phyloP scores from a whole-genome alignment of 2,113 vertebrate species.

The Pheucticus melanocephalus region DNA sequence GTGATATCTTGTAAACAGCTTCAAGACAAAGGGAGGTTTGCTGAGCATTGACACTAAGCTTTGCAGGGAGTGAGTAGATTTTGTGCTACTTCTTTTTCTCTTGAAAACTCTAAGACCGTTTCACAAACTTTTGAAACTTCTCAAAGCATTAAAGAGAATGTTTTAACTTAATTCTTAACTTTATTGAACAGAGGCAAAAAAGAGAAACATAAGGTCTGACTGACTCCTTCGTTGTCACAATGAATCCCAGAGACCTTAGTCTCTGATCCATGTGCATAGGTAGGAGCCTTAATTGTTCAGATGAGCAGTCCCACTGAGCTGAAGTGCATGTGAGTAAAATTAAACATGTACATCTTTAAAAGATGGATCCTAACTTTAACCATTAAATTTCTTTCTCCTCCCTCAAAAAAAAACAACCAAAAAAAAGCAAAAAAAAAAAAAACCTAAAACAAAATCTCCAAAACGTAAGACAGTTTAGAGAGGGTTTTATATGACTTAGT shows the following conservation, averaged over 20 bases:
- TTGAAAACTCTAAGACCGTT: not conserved
- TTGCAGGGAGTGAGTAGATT: not conserved
- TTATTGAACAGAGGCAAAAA: not conserved
- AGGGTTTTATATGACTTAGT: not conserved
- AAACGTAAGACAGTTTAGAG: not conserved
- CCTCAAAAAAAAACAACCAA: not conserved
- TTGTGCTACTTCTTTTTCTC: not conserved
- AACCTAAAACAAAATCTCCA: fast-evolving
- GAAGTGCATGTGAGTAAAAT: not conserved
- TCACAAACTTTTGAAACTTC: not conserved
- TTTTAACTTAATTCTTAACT: not conserved
- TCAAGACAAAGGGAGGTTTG: not conserved
- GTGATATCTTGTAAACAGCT: not conserved
- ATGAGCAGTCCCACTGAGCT: not conserved
- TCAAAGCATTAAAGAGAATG: not conserved
- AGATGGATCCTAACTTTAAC: not conserved
- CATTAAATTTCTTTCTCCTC: not conserved
- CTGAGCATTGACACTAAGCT: not conserved
- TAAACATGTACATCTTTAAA: not conserved
- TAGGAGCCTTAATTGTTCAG: not conserved
- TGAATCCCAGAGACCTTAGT: not conserved
- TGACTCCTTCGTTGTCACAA: not conserved
- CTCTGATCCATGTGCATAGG: not conserved
- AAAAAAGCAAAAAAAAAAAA: not conserved
- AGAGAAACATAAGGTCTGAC: not conserved